Conservation (phyloP, 2,797 vertebrate genomes). For the Semaprochilodus insignis region DNA sequence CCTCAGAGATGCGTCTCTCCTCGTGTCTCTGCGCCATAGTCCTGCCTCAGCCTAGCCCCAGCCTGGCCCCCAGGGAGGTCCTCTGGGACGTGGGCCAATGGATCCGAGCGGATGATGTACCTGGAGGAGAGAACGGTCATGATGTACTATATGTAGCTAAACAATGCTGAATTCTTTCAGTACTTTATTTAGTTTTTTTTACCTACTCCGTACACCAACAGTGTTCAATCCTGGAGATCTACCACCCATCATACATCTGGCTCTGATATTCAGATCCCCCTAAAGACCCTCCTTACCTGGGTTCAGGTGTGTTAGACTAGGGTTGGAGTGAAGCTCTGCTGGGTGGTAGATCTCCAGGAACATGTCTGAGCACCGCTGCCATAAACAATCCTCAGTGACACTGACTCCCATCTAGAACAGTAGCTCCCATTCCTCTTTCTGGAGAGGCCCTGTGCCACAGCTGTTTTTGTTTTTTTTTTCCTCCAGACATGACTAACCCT, state of each 20-base stretch:
- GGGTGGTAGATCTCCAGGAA: too few species aligned
- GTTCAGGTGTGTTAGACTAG: too few species aligned
- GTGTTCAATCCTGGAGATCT: too few species aligned
- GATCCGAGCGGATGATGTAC: conserved; percentile 96
- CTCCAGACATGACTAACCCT: background rate
- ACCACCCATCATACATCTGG: too few species aligned
- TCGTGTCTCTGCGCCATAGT: conserved; percentile 82
- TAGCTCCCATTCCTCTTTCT: too few species aligned
- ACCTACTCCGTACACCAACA: background rate
- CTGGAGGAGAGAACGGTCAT: conserved; percentile 68
- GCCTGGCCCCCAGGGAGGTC: conserved; percentile 81
- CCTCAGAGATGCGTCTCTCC: conserved; percentile 94
- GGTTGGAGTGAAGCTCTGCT: too few species aligned
- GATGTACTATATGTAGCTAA: background rate
- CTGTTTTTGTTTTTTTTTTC: background rate
- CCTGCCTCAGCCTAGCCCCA: conserved; percentile 80
- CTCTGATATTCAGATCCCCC: too few species aligned
- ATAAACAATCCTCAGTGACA: too few species aligned
- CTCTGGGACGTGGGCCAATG: conserved; percentile 90
- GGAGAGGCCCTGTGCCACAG: background rate
- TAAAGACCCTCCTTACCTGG: too few species aligned
- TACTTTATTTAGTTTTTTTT: background rate
- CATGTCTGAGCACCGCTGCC: too few species aligned
- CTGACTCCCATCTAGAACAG: too few species aligned
- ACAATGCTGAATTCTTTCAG: background rate